Base-by-base conservation (phyloP, 2,113 vertebrate genomes). In the Chascanopsetta lugubris region DNA sequence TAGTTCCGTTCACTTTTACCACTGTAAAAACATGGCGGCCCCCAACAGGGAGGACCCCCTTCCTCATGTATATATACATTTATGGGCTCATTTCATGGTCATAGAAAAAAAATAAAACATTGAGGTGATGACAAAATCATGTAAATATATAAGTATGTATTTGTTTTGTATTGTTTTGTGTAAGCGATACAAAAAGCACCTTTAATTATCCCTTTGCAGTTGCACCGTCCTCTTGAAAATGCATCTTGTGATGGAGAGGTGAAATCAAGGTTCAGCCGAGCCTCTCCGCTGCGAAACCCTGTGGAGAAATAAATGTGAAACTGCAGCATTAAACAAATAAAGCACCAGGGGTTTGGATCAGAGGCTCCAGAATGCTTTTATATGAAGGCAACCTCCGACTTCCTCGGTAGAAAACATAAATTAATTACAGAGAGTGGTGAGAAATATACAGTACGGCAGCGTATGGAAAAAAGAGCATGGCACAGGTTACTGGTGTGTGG, bases 251-350 rank as follows among this genome's bases (percentile, higher is more conserved):
- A 46, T 40, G 34, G 53, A 67, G 76, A 36, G 48, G 30, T 46
- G 55, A 68, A 72, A 70, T 69, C 2, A 6, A 54, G 53, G 20
- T 69, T 60, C 47, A 61, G 57, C 47, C 59, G 8, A 42, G 4
- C 57, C 36, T 34, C 76, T 82, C 80, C 36, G 73, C 62, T 65
- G 20, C 55, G n/a, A 50, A 50, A 68, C 68, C 70, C 49, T 7
- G 13, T 25, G 38, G 77, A 69, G 50, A 60, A 64, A 65, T 68
- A 73, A 59, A 68, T 66, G 43, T 40, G 49, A 61, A 74, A 49
- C 46, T 27, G 18, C 24, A 38, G 2, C 20, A 53, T 69, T 57
- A 58, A 73, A 66, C 62, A 79, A 72, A 29, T 13, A 58, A 55
- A 17, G 18, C 25, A 56, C 63, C 73, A 61, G 42, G 43, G 65